Base-by-base conservation (phyloP, 2,888 invertebrate species). In the Macrosiphum euphorbiae region DNA sequence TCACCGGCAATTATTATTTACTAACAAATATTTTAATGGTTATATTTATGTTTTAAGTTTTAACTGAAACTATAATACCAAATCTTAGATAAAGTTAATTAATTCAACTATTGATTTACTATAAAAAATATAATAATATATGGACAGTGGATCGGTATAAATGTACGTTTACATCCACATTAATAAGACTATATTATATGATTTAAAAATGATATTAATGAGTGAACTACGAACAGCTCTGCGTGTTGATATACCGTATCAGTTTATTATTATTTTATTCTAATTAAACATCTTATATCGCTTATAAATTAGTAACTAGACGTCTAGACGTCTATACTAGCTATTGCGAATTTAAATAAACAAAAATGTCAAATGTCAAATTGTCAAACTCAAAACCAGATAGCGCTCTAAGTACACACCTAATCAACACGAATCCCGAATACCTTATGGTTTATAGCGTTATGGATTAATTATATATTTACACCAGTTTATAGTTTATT, bases 371-470 rank as follows among this genome's bases (percentile, higher is more conserved):
- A 88, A 88, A 52, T 35, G 52, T 5, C 35, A 47, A 89, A 44
- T 88, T 52, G 35, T 52, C 20, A 52, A 35, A 88, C 52, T 52
- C n/a, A 24, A 88, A 88, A 88, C 88, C 52, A 88, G 88, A 88
- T 88, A 88, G 88, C 88, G 88, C 88, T 35, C 35, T 2, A 52
- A 52, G 55, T 88, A 88, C 88, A 52, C 88, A 11, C 35, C 52
- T 52, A 52, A 88, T 88, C 88, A n/a, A 52, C 52, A 52, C 67
- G 67, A n/a, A 35, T 35, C 7, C n/a, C n/a, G 16, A n/a, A 67
- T n/a, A 67, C 8, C 26, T 58, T 11, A 7, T 26, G 24, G 7
- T 1, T 20, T n/a, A n/a, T 35, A 7, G 16, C 7, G 7, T 67
- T 35, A 55, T 24, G 24, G 1, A 67, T 67, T 67, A 67, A n/a